Percentiles rank a stretch among this genome's conserved stretches.
Evolutionary conservation across 1,140 invertebrate species (phyloP).

Genomic region (Cotesia vestalis): DNA sequence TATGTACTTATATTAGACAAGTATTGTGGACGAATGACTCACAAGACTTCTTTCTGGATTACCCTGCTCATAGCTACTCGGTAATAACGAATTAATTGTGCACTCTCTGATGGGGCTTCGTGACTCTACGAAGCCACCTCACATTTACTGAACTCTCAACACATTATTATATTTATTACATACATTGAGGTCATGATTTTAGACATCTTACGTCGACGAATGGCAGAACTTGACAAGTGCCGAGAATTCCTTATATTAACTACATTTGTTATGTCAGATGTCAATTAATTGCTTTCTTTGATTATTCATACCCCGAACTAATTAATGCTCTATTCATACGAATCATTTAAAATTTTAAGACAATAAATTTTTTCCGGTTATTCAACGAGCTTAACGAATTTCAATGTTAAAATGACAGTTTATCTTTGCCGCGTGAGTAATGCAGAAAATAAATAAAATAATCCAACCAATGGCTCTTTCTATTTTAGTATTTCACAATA

Average conservation of each 20-base stretch:
- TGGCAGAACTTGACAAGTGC: not conserved
- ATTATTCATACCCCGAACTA: too few relatives aligned
- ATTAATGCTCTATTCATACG: too few relatives aligned
- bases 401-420: not conserved
- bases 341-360: too few relatives aligned
- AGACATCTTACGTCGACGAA: not conserved
- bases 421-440: too few relatives aligned
- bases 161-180: too few relatives aligned
- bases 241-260: not conserved
- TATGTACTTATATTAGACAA: not conserved
- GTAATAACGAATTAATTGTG: slow-evolving; percentile 28
- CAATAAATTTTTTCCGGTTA: too few relatives aligned
- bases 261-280: not conserved
- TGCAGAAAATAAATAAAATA: not conserved
- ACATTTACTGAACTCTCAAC: slow-evolving; percentile 12
- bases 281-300: not conserved
- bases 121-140: slow-evolving; percentile 20
- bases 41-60: too few relatives aligned
- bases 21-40: too few relatives aligned
- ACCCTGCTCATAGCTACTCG: not conserved
- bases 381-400: too few relatives aligned
- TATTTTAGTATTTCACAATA: slow-evolving; percentile 7
- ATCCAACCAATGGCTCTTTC: not conserved
- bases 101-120: slow-evolving; percentile 12
- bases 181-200: slow-evolving; percentile 25